A percentile compares a stretch with the other conserved stretches of the same genome.
phyloP scores from a whole-genome alignment of 2,113 vertebrate species.

The Dasyurus viverrinus region DNA sequence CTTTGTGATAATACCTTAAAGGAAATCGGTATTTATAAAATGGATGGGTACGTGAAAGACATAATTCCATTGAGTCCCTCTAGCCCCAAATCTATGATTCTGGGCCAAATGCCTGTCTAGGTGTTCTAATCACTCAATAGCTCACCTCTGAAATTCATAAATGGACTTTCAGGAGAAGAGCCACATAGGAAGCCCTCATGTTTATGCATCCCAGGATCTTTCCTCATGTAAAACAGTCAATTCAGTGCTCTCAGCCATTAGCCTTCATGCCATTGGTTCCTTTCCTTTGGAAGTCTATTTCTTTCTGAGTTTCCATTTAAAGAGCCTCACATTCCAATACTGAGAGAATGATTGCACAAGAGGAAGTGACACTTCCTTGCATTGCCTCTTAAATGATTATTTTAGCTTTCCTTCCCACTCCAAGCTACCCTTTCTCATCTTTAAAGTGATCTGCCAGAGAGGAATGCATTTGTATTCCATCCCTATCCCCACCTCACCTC shows the following conservation, averaged over 20 bases:
- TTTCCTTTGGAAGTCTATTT: not conserved
- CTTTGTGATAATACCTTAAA: too few species aligned
- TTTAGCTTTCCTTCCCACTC: not conserved
- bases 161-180: too few species aligned
- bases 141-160: not conserved
- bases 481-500: not conserved
- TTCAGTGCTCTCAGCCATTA: not conserved
- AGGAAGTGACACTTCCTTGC: not conserved
- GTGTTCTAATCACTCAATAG: not conserved
- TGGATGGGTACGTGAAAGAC: too few species aligned
- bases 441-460: not conserved
- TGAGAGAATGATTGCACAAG: not conserved
- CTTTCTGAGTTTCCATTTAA: not conserved
- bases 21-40: too few species aligned
- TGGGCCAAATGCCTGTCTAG: not conserved
- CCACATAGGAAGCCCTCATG: not conserved
- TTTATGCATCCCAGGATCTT: not conserved
- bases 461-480: too few species aligned
- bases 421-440: not conserved
- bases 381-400: not conserved
- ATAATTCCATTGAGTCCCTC: not conserved
- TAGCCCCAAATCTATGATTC: not conserved
- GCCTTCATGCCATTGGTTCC: not conserved
- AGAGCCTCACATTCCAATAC: not conserved
- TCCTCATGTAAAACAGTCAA: not conserved